These are phyloP conservation scores for Notarius quadriscutis DNA, from an alignment of 2,113 vertebrate genomes.

Conservation along the genomic window DNA sequence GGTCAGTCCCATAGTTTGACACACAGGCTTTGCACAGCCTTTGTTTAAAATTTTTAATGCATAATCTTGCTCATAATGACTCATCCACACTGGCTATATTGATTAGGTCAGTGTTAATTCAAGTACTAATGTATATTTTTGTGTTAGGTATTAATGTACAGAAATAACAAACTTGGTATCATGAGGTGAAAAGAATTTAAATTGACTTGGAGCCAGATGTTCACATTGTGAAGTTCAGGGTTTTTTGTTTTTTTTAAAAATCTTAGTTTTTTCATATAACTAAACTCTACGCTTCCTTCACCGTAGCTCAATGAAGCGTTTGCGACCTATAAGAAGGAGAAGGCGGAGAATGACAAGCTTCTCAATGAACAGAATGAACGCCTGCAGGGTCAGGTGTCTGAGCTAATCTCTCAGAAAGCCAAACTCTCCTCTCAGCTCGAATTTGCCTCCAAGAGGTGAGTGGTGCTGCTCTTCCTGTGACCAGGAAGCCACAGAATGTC, in stretches of 20 bases:
- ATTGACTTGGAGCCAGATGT: neutral
- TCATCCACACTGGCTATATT: neutral
- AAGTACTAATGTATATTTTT: neutral
- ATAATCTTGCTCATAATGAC: neutral
- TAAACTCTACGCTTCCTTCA: neutral
- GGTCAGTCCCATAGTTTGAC: constrained; percentile 64
- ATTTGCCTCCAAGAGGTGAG: constrained; percentile 90
- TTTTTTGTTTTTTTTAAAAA: neutral
- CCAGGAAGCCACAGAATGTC: neutral
- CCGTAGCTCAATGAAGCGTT: constrained; percentile 88
- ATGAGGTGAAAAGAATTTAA: neutral
- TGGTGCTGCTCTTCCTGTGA: neutral
- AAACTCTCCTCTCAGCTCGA: constrained; percentile 91
- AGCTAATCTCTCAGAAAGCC: constrained; percentile 86
- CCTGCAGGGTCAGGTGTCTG: constrained; percentile 86
- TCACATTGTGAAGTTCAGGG: neutral
- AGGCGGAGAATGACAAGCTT: constrained; percentile 89
- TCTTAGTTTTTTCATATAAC: neutral
- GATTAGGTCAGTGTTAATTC: neutral
- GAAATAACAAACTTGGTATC: neutral
- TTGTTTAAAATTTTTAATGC: neutral
- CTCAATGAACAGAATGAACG: constrained; percentile 91
- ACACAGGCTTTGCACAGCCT: neutral
- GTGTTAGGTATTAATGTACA: neutral
- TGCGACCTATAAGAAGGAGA: constrained; percentile 91